Evolutionary conservation across 2,797 vertebrate species (phyloP).

Genomic region (Coccyzus lansbergi): DNA sequence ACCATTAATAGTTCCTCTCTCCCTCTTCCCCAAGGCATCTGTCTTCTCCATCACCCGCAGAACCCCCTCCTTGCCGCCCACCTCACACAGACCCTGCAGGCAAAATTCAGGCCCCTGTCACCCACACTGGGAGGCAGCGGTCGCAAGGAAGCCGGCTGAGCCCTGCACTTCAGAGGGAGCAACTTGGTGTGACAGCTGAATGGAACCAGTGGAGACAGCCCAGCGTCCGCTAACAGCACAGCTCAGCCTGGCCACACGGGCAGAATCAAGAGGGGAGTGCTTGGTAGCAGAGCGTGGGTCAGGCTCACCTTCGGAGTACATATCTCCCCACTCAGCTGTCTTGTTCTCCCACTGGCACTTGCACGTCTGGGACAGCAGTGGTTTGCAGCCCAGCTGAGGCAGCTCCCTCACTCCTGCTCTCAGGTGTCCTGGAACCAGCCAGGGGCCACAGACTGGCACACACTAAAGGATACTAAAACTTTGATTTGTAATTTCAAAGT

Average conservation of each 20-base stretch:
- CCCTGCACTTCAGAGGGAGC: fast-evolving
- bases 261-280: not conserved
- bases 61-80: not conserved
- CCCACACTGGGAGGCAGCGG: not conserved
- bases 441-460: fast-evolving
- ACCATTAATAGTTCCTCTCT: slow-evolving; percentile 58
- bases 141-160: slow-evolving; percentile 2
- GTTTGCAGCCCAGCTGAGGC: not conserved
- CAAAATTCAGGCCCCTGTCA: slow-evolving; percentile 45
- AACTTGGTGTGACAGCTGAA: fast-evolving
- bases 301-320: not conserved
- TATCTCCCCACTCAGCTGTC: not conserved
- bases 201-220: fast-evolving
- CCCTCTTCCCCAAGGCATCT: slow-evolving; percentile 63
- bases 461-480: slow-evolving; percentile 95
- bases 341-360: not conserved
- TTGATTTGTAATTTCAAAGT: slow-evolving; percentile 95
- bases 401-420: not conserved
- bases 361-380: not conserved
- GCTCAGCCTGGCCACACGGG: not conserved
- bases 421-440: fast-evolving
- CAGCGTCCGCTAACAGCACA: fast-evolving
- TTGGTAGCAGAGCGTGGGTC: fast-evolving
- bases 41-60: slow-evolving; percentile 60
- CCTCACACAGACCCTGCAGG: slow-evolving; percentile 42